A percentile compares a stretch with the other conserved stretches of the same genome.
Conservation (phyloP, 1,140 invertebrate species). For the Drosophila ironensis region DNA sequence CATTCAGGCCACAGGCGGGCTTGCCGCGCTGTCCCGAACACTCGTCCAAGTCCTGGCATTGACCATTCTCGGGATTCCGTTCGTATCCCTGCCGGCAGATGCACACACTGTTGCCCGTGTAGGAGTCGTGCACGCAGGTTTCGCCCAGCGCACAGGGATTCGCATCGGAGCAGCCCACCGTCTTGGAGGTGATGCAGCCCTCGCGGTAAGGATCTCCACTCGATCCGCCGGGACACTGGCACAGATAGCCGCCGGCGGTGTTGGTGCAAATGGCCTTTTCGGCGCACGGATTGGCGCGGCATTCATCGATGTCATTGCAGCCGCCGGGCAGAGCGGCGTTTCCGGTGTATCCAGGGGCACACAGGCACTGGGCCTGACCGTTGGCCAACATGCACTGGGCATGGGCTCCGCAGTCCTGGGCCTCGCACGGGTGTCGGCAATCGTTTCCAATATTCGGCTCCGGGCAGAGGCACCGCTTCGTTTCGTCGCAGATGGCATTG, state of each 20-base stretch:
- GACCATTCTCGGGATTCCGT: conserved; percentile 87
- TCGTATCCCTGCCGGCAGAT: conserved; percentile 93
- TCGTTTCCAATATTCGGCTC: conserved; percentile 95
- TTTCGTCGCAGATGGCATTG: conserved; percentile 91
- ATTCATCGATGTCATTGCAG: conserved; percentile 94
- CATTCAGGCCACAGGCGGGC: conserved; percentile 91
- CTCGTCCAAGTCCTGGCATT: conserved; percentile 94
- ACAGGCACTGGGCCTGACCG: conserved; percentile 91
- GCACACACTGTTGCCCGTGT: conserved; percentile 89
- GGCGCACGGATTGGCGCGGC: conserved; percentile 89
- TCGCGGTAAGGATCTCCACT: conserved; percentile 87
- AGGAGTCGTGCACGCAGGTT: conserved; percentile 90
- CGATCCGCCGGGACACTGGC: conserved; percentile 92
- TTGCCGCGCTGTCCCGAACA: conserved; percentile 89
- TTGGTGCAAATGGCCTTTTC: conserved; percentile 93
- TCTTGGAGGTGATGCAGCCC: conserved; percentile 87
- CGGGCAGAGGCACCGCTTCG: conserved; percentile 91
- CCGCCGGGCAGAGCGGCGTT: conserved; percentile 86
- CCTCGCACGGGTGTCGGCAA: conserved; percentile 96
- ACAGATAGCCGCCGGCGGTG: conserved; percentile 91
- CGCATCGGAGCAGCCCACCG: conserved; percentile 86
- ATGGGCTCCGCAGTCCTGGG: conserved; percentile 91
- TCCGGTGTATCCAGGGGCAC: conserved; percentile 89
- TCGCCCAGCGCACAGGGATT: conserved; percentile 92
- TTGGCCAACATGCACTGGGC: conserved; percentile 94